A percentile compares a stretch with the other conserved stretches of the same genome.
Evolutionary conservation across 2,888 invertebrate species (phyloP).

Genomic region (Bursaphelenchus okinawaensis): DNA sequence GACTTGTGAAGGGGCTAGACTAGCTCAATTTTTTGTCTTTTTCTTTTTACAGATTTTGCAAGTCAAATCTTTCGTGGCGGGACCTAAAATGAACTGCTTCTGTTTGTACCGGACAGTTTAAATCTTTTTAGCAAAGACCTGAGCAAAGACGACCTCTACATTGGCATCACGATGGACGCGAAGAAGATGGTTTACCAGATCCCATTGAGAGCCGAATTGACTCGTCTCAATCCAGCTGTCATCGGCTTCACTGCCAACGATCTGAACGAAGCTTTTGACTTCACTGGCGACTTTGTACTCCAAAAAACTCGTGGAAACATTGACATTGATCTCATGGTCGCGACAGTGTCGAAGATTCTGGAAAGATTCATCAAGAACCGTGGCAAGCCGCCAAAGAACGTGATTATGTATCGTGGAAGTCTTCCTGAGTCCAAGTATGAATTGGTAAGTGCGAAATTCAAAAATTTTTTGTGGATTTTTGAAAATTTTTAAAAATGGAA

Average conservation of each 20-base stretch:
- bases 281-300: conserved; percentile 33
- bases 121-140: too few relatives aligned
- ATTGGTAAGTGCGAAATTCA: conserved; percentile 15
- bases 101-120: too few relatives aligned
- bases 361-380: conserved; percentile 6
- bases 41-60: background rate
- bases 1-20: too few relatives aligned
- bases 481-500: background rate
- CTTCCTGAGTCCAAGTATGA: conserved; percentile 32
- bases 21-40: background rate
- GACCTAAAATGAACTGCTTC: too few relatives aligned
- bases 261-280: conserved; percentile 16
- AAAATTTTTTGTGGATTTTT: background rate
- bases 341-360: conserved; percentile 10
- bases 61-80: too few relatives aligned
- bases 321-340: conserved; percentile 20
- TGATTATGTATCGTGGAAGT: conserved; percentile 39
- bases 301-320: conserved; percentile 27
- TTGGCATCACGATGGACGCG: conserved; percentile 22
- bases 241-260: conserved; percentile 29
- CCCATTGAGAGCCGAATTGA: background rate
- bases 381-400: conserved; percentile 20
- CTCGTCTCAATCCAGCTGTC: conserved; percentile 14
- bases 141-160: conserved; percentile 16
- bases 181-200: conserved; percentile 17